Evolutionary conservation across 2,888 invertebrate species (phyloP).

Genomic region (Tipula vernalis): DNA sequence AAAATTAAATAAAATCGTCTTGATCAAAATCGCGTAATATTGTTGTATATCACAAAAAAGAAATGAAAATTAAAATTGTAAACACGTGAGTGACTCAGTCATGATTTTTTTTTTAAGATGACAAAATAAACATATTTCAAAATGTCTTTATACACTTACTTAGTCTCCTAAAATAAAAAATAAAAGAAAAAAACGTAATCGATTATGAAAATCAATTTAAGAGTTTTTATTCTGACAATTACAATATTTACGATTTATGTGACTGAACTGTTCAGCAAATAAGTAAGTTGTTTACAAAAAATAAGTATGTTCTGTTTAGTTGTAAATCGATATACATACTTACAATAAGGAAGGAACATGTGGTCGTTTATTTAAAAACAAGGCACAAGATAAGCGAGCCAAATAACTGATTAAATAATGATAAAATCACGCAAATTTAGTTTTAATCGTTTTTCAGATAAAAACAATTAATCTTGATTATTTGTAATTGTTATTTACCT

Average conservation of each 20-base stretch:
- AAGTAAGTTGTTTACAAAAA: neutral
- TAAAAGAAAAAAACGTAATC: neutral
- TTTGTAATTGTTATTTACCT: neutral
- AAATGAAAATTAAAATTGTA: neutral
- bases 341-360: neutral
- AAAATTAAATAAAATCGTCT: neutral
- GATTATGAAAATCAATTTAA: neutral
- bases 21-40: neutral
- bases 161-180: too few species aligned
- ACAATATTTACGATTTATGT: neutral
- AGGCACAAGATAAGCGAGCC: neutral
- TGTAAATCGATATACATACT: neutral
- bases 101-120: neutral
- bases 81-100: neutral
- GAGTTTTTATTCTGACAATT: neutral
- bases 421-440: neutral
- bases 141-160: neutral
- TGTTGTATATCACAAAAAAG: neutral
- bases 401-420: neutral
- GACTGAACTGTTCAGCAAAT: neutral
- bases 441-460: neutral
- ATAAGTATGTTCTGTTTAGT: neutral
- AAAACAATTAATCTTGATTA: neutral
- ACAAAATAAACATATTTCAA: neutral
- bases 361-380: neutral